Evolutionary conservation across 2,888 invertebrate species (phyloP).

Genomic region (Thereva nobilitata): DNA sequence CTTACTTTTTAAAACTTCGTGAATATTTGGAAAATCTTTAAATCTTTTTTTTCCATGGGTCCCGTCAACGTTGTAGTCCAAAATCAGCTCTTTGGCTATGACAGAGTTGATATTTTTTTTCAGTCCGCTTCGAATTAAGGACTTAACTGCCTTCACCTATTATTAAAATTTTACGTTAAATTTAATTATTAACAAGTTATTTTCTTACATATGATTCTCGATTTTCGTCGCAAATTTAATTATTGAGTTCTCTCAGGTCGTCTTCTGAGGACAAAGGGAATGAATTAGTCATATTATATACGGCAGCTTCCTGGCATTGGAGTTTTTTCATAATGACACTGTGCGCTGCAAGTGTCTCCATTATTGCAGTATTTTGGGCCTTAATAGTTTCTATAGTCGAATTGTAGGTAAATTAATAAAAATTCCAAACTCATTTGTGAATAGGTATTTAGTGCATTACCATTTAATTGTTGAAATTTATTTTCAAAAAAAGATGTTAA

Average conservation of each 20-base stretch:
- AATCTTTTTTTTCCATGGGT: conserved; percentile 8
- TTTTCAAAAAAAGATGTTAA: too few species aligned
- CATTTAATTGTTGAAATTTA: too few species aligned
- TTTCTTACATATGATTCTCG: conserved; percentile 5
- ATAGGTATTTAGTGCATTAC: too few species aligned
- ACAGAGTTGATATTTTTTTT: neutral
- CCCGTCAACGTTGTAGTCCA: neutral
- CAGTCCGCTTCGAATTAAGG: neutral
- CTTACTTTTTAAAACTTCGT: conserved; percentile 5
- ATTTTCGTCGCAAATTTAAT: conserved; percentile 8
- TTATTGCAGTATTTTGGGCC: too few species aligned
- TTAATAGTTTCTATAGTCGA: too few species aligned
- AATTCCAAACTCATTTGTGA: too few species aligned
- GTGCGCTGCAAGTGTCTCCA: neutral
- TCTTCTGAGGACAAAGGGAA: neutral
- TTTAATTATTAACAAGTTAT: neutral
- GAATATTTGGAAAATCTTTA: neutral
- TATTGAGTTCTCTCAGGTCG: neutral
- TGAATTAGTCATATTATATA: neutral
- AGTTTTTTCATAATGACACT: conserved; percentile 5
- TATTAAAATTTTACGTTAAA: neutral
- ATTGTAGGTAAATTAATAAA: too few species aligned
- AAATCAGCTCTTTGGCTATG: neutral
- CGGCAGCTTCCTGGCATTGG: neutral
- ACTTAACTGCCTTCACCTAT: conserved; percentile 4